Evolutionary conservation across 23 tunicate species (phyloP), one percentile per base, ranked within the genome.

Genomic region (Pegea sp.): DNA sequence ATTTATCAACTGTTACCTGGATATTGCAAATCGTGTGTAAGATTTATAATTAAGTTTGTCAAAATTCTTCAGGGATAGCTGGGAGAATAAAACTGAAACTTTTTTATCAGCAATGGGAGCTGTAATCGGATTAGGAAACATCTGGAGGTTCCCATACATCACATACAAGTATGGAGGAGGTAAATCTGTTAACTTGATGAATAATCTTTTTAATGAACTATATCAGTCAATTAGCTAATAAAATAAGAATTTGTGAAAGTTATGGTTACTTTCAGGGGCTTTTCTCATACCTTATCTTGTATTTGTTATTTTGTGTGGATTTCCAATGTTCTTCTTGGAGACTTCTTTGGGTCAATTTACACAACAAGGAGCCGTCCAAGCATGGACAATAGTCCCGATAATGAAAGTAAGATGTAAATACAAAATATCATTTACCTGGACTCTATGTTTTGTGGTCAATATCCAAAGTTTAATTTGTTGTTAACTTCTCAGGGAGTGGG

Each of bases 401-500:
- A 71, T 71, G 78, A 44, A 56, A 55, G 78, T 71, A n/a, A n/a
- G n/a, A n/a, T n/a, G n/a, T n/a, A n/a, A n/a, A n/a, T n/a, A n/a
- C n/a, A n/a, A n/a, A n/a, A n/a, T n/a, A n/a, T n/a, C n/a, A n/a
- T n/a, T n/a, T n/a, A n/a, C n/a, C n/a, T n/a, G n/a, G n/a, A n/a
- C n/a, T n/a, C n/a, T n/a, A n/a, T n/a, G n/a, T n/a, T n/a, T n/a
- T n/a, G n/a, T n/a, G n/a, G n/a, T n/a, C n/a, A n/a, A n/a, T n/a
- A n/a, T n/a, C n/a, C n/a, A n/a, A n/a, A n/a, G n/a, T n/a, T n/a
- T n/a, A n/a, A n/a, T n/a, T n/a, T n/a, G n/a, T n/a, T n/a, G n/a
- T n/a, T n/a, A n/a, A n/a, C n/a, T n/a, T n/a, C n/a, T n/a, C n/a
- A 73, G 81, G 81, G 81, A 26, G 66, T 73, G 23, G 81, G 81